Conservation (phyloP, 64 coral and sea anemone species). For the Pocillopora damicornis region DNA sequence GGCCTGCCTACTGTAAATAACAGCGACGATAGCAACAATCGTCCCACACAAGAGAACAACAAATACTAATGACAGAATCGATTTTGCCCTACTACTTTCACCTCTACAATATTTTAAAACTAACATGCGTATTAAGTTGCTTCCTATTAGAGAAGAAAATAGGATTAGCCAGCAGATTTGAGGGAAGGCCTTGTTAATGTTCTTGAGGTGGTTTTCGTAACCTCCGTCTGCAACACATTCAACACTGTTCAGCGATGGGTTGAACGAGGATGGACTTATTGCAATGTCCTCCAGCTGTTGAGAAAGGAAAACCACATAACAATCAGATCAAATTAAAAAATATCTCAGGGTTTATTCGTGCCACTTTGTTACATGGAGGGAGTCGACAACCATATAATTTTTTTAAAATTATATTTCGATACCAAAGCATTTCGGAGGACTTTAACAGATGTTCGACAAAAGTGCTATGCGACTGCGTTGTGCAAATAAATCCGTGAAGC, state of each 20-base stretch:
- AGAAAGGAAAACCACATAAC: background rate
- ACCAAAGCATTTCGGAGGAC: no score
- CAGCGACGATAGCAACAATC: conserved; percentile 8
- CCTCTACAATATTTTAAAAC: background rate
- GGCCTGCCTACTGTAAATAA: background rate
- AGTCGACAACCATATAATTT: no score
- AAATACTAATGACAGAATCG: background rate
- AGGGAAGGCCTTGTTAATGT: conserved; percentile 14
- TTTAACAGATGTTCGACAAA: no score
- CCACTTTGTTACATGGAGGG: no score
- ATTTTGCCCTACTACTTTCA: background rate
- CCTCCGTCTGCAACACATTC: conserved; percentile 49
- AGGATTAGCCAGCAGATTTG: conserved; percentile 29
- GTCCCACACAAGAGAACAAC: conserved; percentile 3
- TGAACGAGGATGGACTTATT: conserved; percentile 12
- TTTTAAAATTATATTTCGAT: no score
- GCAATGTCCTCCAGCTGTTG: conserved; percentile 65
- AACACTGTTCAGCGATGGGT: conserved; percentile 60
- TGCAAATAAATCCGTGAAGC: no score
- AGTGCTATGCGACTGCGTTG: no score
- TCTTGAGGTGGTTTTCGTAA: background rate
- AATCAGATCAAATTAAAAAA: background rate
- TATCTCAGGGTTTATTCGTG: no score
- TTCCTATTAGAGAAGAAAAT: background rate
- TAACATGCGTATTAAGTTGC: background rate